Evolutionary conservation across 2,888 invertebrate species (phyloP), one percentile per base, ranked within the genome.

Genomic region (Drosophila meridiana): DNA sequence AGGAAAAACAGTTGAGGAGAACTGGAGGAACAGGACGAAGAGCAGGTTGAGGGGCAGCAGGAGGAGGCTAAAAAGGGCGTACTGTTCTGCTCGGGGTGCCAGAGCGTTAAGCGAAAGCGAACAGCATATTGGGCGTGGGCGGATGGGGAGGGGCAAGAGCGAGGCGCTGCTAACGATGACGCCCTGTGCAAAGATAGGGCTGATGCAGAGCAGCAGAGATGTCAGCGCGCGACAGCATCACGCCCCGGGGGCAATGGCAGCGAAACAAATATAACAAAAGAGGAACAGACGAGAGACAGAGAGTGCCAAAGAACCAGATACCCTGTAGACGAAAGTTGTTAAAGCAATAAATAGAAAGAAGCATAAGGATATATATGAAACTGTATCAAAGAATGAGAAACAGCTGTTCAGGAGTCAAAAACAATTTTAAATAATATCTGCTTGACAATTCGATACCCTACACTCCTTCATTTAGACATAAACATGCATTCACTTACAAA

Each of bases 201-300:
- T 38, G 71, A 43, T 52, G 61, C 50, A 36, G 47, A 43, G 50
- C 56, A 52, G 60, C 50, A 56, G 43, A 63, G 65, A 76, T 85
- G 83, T 83, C 86, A 85, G 73, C 83, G 68, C 70, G 69, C 83
- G 83, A 85, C 83, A 87, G 77, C 88, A 77, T 85, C 75, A 80
- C 66, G 83, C 88, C 86, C 77, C 65, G 38, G 75, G 82, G 64
- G 67, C 69, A 76, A 70, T 60, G 61, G 56, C 83, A 66, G 48
- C 62, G 50, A 56, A 61, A 45, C 72, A 66, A 48, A 53, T 61
- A 53, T 47, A 64, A 64, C 56, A 68, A 55, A 36, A 32, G 42
- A n/a, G 36, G 9, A n/a, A 1, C 36, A n/a, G 28, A 14, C 4
- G 38, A 40, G 14, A n/a, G n/a, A 14, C 9, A 9, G 9, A 2